phyloP scores from a whole-genome alignment of 30 jellyfish, hydroid and myxozoan species.

The Clytia hemisphaerica region DNA sequence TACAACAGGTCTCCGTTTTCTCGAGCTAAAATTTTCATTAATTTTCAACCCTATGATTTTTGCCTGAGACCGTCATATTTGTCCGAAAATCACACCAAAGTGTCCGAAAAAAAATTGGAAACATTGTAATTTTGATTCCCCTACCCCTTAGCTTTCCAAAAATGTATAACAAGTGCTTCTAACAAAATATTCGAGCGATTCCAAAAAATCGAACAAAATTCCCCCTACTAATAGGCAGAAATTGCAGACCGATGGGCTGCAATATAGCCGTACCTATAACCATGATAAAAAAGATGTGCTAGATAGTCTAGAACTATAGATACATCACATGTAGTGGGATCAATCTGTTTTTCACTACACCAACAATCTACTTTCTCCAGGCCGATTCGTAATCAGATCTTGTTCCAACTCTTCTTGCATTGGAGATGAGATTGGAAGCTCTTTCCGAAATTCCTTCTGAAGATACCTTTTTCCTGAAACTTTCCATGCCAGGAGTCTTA shows the following conservation, averaged over 20 bases:
- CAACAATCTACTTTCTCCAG: conserved; percentile 46
- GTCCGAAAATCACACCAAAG: too few relatives aligned
- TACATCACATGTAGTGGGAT: conserved; percentile 35
- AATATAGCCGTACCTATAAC: conserved; percentile 20
- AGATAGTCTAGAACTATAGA: conserved; percentile 4
- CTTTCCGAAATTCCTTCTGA: conserved; percentile 27
- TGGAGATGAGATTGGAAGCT: conserved; percentile 39
- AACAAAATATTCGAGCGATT: too few relatives aligned
- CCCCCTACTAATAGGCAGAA: too few relatives aligned
- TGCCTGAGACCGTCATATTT: too few relatives aligned
- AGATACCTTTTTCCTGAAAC: conserved; percentile 34
- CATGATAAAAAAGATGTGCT: conserved; percentile 23
- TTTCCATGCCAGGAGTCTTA: conserved; percentile 38
- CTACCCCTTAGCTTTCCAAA: too few relatives aligned
- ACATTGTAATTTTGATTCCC: too few relatives aligned
- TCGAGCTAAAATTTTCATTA: too few relatives aligned
- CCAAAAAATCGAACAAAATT: too few relatives aligned
- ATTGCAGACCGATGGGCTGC: conserved; percentile 38
- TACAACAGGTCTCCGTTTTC: too few relatives aligned
- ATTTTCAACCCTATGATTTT: too few relatives aligned
- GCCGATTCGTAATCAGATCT: conserved; percentile 41
- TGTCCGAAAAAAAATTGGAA: too few relatives aligned
- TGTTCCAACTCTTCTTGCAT: conserved; percentile 40
- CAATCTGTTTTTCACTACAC: conserved; percentile 32
- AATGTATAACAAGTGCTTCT: too few relatives aligned